Conservation (phyloP, 2,888 invertebrate species). For the Crossocerus cetratus region DNA sequence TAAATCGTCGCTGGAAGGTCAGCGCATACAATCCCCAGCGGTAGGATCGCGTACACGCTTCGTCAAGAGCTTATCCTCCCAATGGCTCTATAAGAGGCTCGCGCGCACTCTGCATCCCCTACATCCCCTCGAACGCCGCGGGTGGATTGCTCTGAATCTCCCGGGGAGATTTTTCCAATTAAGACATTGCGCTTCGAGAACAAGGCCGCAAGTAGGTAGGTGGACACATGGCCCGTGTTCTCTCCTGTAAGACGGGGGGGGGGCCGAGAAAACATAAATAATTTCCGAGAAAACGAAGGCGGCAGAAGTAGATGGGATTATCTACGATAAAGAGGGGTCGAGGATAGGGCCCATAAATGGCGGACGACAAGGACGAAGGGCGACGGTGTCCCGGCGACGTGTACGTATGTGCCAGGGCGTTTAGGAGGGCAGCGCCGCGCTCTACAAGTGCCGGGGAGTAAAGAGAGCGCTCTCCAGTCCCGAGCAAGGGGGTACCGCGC, state of each 20-base stretch:
- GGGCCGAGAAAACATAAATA: conserved; percentile 1
- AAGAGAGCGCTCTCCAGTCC: conserved; percentile 29
- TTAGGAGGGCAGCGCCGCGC: conserved; percentile 56
- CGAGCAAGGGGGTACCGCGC: conserved; percentile 38
- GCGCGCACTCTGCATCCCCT: conserved; percentile 6
- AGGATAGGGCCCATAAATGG: conserved; percentile 54
- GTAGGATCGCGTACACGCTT: conserved; percentile 8
- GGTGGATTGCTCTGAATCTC: conserved; percentile 12
- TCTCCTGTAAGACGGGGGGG: neutral
- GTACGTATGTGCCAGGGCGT: conserved; percentile 55
- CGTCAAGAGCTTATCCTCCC: conserved; percentile 5
- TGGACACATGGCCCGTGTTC: neutral
- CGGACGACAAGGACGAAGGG: conserved; percentile 58
- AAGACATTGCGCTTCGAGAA: conserved; percentile 1
- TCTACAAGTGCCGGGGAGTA: conserved; percentile 4
- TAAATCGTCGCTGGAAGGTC: neutral
- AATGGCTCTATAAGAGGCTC: conserved; percentile 10
- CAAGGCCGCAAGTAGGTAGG: neutral
- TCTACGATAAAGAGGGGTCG: conserved; percentile 34
- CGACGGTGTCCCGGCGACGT: conserved; percentile 52
- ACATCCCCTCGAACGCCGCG: neutral
- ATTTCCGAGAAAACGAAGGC: conserved; percentile 2
- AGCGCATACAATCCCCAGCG: too few relatives aligned
- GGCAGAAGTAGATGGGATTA: conserved; percentile 17
- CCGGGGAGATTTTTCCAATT: conserved; percentile 22